Percentiles rank a stretch among this genome's conserved stretches.
Evolutionary conservation across 92 coral and sea anemone species (phyloP).

Genomic region (Epizoanthus stellaris): DNA sequence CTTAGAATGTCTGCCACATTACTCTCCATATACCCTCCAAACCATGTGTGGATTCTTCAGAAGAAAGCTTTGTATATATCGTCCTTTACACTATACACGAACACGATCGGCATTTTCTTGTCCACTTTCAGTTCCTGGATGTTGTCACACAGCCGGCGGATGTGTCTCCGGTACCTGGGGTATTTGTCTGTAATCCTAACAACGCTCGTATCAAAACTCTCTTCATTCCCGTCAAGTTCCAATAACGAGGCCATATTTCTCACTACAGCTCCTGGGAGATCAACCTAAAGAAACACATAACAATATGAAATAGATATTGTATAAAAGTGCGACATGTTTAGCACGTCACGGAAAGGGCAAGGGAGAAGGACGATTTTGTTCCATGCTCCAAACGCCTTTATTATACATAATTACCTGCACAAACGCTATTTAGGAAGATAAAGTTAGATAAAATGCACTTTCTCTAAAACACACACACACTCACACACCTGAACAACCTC

Average conservation of each 20-base stretch:
- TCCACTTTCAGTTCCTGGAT: slow-evolving; percentile 76
- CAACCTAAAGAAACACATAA: slow-evolving; percentile 70
- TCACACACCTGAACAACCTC: too few species aligned
- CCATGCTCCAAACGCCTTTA: not conserved
- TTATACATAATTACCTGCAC: too few species aligned
- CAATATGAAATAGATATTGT: not conserved
- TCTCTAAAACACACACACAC: too few species aligned
- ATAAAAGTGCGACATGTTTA: not conserved
- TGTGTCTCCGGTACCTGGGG: slow-evolving; percentile 73
- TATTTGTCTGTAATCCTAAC: slow-evolving; percentile 76
- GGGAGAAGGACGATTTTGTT: not conserved
- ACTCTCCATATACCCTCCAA: too few species aligned
- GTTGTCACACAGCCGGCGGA: slow-evolving; percentile 80
- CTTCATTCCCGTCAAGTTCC: slow-evolving; percentile 78
- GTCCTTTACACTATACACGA: slow-evolving; percentile 87
- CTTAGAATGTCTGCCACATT: too few species aligned
- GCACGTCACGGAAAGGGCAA: not conserved
- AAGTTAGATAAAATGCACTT: too few species aligned
- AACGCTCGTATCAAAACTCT: slow-evolving; percentile 72
- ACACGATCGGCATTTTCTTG: slow-evolving; percentile 78
- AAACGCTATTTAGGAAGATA: too few species aligned
- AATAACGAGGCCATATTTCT: slow-evolving; percentile 77
- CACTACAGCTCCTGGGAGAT: slow-evolving; percentile 81
- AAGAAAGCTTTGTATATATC: slow-evolving; percentile 83
- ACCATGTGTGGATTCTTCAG: slow-evolving; percentile 20